Evolutionary conservation across 2,113 vertebrate genomes (phyloP).

Genomic region (Hippocampus abdominalis): DNA sequence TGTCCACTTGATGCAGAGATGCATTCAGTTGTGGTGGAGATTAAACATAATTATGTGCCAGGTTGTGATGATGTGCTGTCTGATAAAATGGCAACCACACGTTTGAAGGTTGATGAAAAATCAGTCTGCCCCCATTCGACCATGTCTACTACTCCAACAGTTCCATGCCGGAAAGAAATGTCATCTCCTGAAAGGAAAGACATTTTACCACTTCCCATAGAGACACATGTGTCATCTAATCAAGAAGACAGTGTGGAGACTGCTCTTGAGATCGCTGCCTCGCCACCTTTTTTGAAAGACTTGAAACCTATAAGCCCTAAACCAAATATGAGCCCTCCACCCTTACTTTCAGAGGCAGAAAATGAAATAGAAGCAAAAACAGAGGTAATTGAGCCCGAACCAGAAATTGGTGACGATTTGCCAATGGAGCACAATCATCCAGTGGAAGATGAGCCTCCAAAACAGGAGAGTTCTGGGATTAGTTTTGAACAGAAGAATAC

Average conservation of each 20-base stretch:
- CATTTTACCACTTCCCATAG: constrained; percentile 52
- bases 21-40: constrained; percentile 56
- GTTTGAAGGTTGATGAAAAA: constrained; percentile 41
- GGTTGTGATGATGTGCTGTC: constrained; percentile 67
- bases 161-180: constrained; percentile 57
- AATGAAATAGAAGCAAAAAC: constrained; percentile 61
- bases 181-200: constrained; percentile 60
- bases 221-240: constrained; percentile 42
- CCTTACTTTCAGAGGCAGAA: constrained; percentile 42
- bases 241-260: constrained; percentile 66
- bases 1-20: constrained; percentile 77
- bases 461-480: constrained; percentile 73
- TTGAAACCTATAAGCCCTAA: constrained; percentile 49
- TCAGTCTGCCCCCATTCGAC: constrained; percentile 46
- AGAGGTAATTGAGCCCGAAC: constrained; percentile 43
- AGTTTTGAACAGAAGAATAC: constrained; percentile 63
- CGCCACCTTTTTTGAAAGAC: constrained; percentile 62
- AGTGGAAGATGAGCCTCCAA: constrained; percentile 80
- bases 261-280: constrained; percentile 30
- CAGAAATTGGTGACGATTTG: constrained; percentile 56
- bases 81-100: constrained; percentile 54
- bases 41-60: constrained; percentile 74
- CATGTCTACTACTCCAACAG: constrained; percentile 26
- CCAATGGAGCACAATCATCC: constrained; percentile 61
- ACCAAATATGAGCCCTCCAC: constrained; percentile 7